A percentile compares a stretch with the other conserved stretches of the same genome.
phyloP scores from a whole-genome alignment of 2,113 vertebrate genomes.

The Melanerpes aurifrons region DNA sequence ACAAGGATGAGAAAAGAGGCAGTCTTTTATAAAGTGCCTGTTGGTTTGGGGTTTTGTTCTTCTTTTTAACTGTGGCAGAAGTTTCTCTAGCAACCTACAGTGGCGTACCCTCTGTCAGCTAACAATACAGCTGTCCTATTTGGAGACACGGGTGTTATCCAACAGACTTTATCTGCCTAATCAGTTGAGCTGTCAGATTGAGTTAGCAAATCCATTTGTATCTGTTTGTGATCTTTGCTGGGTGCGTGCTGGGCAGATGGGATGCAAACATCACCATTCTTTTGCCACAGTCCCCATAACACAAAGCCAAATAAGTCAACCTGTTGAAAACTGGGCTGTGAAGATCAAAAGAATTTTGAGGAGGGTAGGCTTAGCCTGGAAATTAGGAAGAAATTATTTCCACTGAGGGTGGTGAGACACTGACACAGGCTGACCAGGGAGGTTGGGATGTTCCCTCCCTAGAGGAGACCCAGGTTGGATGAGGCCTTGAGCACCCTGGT shows the following conservation, averaged over 20 bases:
- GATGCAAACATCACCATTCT: fast-evolving
- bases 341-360: background rate
- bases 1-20: background rate
- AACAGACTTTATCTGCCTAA: constrained; percentile 21
- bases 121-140: background rate
- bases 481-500: too few species aligned
- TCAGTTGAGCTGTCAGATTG: constrained; percentile 32
- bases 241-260: background rate
- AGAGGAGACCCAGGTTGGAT: too few species aligned
- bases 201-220: constrained; percentile 41
- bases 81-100: background rate
- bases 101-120: background rate
- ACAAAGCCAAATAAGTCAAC: background rate
- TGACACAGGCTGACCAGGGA: too few species aligned
- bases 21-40: background rate
- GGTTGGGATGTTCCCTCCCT: too few species aligned
- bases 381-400: too few species aligned
- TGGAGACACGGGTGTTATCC: background rate
- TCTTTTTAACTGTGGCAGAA: background rate
- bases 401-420: too few species aligned
- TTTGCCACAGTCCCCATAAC: background rate
- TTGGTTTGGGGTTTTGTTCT: background rate
- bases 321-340: background rate
- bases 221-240: background rate
- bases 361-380: too few species aligned